Percentiles rank a stretch among this genome's conserved stretches.
Conservation (phyloP, 1,140 invertebrate genomes). For the Heterodera carotae region DNA sequence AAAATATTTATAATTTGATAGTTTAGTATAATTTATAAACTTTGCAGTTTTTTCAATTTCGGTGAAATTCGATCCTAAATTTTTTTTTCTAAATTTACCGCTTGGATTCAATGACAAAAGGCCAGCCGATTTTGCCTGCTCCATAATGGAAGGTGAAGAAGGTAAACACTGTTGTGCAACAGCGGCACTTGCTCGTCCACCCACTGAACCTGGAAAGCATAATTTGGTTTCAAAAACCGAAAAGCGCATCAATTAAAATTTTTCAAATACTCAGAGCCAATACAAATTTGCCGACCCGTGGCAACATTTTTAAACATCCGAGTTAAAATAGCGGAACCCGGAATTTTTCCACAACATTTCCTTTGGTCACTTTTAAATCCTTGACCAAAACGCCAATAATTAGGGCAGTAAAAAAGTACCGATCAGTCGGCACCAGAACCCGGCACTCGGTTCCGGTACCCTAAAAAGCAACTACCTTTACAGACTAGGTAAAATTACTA, state of each 20-base stretch:
- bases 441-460: no score
- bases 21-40: background rate
- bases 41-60: background rate
- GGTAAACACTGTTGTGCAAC: conserved; percentile 24
- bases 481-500: no score
- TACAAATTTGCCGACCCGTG: background rate
- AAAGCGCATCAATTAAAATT: background rate
- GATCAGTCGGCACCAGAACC: no score
- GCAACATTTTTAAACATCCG: no score
- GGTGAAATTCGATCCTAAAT: background rate
- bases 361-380: no score
- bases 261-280: background rate
- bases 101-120: conserved; percentile 13
- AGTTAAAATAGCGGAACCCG: no score
- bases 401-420: no score
- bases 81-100: conserved; percentile 10
- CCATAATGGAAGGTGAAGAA: conserved; percentile 27
- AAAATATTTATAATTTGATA: background rate
- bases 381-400: no score
- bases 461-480: no score
- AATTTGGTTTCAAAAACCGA: no score
- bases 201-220: background rate
- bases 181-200: conserved; percentile 17
- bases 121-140: conserved; percentile 8
- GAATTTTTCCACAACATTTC: no score